phyloP scores from a whole-genome alignment of 2,888 invertebrate species.

The Gibbula magus region DNA sequence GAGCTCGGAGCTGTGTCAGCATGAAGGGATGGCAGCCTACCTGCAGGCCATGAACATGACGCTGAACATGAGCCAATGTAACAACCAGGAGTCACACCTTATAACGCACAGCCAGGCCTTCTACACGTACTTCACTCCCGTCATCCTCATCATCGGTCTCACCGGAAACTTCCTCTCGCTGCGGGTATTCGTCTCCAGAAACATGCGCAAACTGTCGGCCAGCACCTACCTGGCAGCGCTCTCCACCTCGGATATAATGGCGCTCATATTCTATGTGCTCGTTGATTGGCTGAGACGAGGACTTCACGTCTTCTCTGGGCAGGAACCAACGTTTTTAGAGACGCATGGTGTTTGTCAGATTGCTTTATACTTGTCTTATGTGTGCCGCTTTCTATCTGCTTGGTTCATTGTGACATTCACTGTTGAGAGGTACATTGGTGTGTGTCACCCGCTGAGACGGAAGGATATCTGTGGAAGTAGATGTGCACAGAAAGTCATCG shows the following conservation, averaged over 20 bases:
- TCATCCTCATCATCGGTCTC: conserved; percentile 83
- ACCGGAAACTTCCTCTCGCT: conserved; percentile 87
- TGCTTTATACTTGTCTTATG: conserved; percentile 81
- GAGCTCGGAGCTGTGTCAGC: not conserved
- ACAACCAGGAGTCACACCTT: not conserved
- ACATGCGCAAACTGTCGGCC: conserved; percentile 81
- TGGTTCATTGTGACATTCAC: conserved; percentile 72
- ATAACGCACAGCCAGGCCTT: conserved; percentile 53
- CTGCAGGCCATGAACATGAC: conserved; percentile 1
- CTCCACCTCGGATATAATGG: conserved; percentile 85
- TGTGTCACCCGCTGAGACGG: conserved; percentile 68
- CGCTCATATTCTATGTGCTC: conserved; percentile 79
- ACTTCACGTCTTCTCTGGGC: conserved; percentile 39
- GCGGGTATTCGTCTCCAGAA: conserved; percentile 85
- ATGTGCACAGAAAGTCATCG: conserved; percentile 49
- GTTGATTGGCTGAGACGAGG: conserved; percentile 71
- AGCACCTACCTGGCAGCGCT: conserved; percentile 87
- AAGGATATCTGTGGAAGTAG: conserved; percentile 52
- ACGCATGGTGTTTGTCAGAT: conserved; percentile 78
- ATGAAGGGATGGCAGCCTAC: not conserved
- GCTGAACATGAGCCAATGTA: not conserved
- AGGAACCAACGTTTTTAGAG: conserved; percentile 47
- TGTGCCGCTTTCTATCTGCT: conserved; percentile 68
- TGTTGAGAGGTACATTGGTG: conserved; percentile 70
- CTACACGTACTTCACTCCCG: conserved; percentile 83